phyloP scores from a whole-genome alignment of 1,140 invertebrate genomes.

The Lasioglossum baleicum region DNA sequence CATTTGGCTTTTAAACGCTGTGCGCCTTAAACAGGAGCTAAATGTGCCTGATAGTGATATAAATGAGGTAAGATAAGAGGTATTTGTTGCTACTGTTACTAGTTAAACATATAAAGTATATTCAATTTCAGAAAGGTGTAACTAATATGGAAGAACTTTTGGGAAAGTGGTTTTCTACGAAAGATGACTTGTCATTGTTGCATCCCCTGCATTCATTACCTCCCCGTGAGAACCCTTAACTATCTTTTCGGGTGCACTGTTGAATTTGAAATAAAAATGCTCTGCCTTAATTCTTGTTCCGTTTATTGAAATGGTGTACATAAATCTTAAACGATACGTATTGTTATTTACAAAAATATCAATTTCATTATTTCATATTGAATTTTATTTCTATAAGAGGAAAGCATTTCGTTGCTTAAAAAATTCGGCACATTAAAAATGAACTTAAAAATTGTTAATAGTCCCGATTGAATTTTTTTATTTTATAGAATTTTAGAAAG shows the following conservation, averaged over 20 bases:
- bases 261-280: conserved; percentile 4
- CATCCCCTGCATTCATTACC: conserved; percentile 48
- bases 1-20: conserved; percentile 62
- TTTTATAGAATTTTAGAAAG: too few species aligned
- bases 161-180: conserved; percentile 58
- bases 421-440: not conserved
- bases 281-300: not conserved
- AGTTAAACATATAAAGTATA: not conserved
- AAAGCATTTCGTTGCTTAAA: not conserved
- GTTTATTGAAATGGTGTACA: not conserved
- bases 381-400: not conserved
- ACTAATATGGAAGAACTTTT: conserved; percentile 57
- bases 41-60: conserved; percentile 34
- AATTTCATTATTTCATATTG: not conserved
- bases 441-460: not conserved
- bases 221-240: conserved; percentile 10
- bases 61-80: conserved; percentile 44
- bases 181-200: conserved; percentile 64
- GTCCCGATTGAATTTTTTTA: not conserved
- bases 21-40: conserved; percentile 55
- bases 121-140: conserved; percentile 56
- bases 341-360: not conserved
- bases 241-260: not conserved
- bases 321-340: not conserved
- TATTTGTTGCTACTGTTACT: not conserved